Conservation (phyloP, 2,113 vertebrate genomes). For the Nerophis lumbriciformis region DNA sequence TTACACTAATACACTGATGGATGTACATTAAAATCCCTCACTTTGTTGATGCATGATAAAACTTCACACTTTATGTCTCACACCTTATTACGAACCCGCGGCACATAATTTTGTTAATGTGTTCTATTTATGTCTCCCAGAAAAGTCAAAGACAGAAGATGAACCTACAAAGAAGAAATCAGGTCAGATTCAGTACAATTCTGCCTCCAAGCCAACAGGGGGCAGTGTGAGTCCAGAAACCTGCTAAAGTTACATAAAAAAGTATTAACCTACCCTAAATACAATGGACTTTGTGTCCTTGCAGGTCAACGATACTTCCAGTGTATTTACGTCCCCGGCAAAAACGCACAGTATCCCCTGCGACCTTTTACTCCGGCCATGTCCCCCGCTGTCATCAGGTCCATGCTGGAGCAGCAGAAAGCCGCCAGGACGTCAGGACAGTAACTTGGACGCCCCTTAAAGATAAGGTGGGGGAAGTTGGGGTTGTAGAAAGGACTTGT, state of each 20-base stretch:
- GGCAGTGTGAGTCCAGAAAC: not conserved
- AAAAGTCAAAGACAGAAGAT: not conserved
- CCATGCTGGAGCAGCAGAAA: slow-evolving; percentile 70
- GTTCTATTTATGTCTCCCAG: not conserved
- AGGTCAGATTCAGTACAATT: not conserved
- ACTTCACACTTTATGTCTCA: not conserved
- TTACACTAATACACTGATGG: not conserved
- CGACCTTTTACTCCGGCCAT: slow-evolving; percentile 65
- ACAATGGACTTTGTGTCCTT: not conserved
- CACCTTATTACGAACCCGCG: not conserved
- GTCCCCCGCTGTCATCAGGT: slow-evolving; percentile 52
- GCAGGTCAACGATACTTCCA: slow-evolving; percentile 75
- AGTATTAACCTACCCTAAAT: not conserved
- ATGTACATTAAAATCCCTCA: not conserved
- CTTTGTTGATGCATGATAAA: not conserved
- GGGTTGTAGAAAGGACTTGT: slow-evolving; percentile 12
- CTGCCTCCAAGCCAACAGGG: not conserved
- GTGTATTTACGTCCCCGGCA: slow-evolving; percentile 70
- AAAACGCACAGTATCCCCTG: slow-evolving; percentile 62
- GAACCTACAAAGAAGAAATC: slow-evolving; percentile 1
- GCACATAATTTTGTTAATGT: not conserved
- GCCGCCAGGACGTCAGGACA: slow-evolving; percentile 54
- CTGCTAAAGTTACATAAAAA: not conserved
- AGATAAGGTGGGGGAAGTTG: too few species aligned
- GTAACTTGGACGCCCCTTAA: slow-evolving; percentile 27